A percentile compares a stretch with the other conserved stretches of the same genome.
phyloP scores from a whole-genome alignment of 1,140 invertebrate species.

The Hydropsyche tenuis region DNA sequence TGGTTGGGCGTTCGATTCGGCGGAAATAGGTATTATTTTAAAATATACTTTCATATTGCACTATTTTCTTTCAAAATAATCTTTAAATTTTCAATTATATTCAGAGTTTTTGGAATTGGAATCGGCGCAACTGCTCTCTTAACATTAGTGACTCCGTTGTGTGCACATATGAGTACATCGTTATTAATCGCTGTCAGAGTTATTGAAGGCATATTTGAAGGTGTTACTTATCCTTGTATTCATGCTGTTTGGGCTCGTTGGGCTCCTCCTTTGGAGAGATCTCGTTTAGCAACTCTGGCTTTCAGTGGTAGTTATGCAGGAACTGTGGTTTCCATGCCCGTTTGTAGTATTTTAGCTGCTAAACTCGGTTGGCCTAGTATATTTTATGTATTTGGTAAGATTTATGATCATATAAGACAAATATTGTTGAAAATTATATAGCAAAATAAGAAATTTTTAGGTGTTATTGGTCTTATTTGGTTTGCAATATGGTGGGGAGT shows the following conservation, averaged over 20 bases:
- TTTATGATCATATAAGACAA: constrained; percentile 25
- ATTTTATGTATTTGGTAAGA: constrained; percentile 86
- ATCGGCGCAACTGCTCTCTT: constrained; percentile 81
- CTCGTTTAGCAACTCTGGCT: constrained; percentile 76
- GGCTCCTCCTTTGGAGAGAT: constrained; percentile 85
- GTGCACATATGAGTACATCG: constrained; percentile 74
- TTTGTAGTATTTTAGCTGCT: constrained; percentile 75
- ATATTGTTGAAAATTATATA: constrained; percentile 5
- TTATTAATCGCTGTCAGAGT: constrained; percentile 78
- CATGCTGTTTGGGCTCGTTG: constrained; percentile 87
- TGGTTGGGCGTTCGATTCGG: constrained; percentile 75
- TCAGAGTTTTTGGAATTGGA: constrained; percentile 76
- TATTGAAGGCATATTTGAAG: constrained; percentile 87
- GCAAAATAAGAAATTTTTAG: constrained; percentile 53
- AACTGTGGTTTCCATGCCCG: constrained; percentile 80
- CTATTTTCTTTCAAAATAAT: constrained; percentile 30
- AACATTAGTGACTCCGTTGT: constrained; percentile 81
- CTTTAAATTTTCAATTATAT: neutral
- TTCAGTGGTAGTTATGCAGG: constrained; percentile 86
- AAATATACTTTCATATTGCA: constrained; percentile 52
- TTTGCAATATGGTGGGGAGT: constrained; percentile 73
- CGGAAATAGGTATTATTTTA: constrained; percentile 64
- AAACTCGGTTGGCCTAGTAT: constrained; percentile 83
- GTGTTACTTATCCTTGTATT: constrained; percentile 89
- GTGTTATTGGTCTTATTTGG: constrained; percentile 73